These are phyloP conservation scores for Erynnis tages DNA, from an alignment of 2,888 invertebrate species.

Conservation along the genomic window DNA sequence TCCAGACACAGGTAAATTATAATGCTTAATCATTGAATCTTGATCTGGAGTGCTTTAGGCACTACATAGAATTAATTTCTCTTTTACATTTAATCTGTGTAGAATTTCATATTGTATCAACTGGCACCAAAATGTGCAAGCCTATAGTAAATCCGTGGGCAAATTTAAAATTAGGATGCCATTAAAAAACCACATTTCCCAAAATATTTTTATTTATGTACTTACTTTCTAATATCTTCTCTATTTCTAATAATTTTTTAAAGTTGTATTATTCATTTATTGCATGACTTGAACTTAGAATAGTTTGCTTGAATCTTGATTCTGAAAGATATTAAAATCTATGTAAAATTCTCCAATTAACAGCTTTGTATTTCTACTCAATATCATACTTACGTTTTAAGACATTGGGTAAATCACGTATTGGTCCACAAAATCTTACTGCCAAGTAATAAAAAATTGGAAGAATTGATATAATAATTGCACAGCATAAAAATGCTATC, in stretches of 20 bases:
- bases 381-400: conserved; percentile 69
- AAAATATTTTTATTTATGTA: too few relatives aligned
- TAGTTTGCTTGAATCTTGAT: conserved; percentile 69
- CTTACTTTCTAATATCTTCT: too few relatives aligned
- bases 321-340: conserved; percentile 53
- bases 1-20: conserved; percentile 86
- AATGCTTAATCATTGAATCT: conserved; percentile 46
- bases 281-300: conserved; percentile 54
- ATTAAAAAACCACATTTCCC: too few relatives aligned
- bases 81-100: conserved; percentile 6
- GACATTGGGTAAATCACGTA: conserved; percentile 69
- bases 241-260: conserved; percentile 13
- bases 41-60: conserved; percentile 20
- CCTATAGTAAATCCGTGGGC: too few relatives aligned
- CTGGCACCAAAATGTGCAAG: neutral
- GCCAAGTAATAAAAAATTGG: conserved; percentile 82
- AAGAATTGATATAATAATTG: conserved; percentile 71
- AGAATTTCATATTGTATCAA: conserved; percentile 10
- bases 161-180: too few relatives aligned
- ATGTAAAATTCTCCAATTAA: neutral
- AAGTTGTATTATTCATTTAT: conserved; percentile 46
- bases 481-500: conserved; percentile 77
- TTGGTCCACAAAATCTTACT: conserved; percentile 74
- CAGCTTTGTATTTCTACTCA: neutral
- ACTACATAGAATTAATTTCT: conserved; percentile 2